Conservation (phyloP, 2,113 vertebrate species). For the Rhinopomastus cyanomelas region DNA sequence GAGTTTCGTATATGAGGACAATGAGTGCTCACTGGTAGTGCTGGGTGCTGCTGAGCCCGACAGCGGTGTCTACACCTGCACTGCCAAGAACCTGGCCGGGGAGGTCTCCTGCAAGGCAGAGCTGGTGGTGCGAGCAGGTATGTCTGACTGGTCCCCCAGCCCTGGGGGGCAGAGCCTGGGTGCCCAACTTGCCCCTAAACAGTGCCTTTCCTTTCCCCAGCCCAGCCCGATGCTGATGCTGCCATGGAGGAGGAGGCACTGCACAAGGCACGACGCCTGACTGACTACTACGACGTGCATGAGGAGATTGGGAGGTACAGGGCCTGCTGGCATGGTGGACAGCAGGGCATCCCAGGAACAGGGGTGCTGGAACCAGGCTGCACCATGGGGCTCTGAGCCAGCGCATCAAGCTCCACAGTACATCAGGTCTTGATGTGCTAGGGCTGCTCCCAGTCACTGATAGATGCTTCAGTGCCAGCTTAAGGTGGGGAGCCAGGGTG, state of each 20-base stretch:
- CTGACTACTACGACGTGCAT: slow-evolving; percentile 90
- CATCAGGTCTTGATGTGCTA: neutral
- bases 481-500: rapidly evolving
- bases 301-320: slow-evolving; percentile 92
- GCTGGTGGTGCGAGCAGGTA: slow-evolving; percentile 87
- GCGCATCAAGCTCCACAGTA: neutral
- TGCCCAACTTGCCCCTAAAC: neutral
- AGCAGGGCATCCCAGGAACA: rapidly evolving
- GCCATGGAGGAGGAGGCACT: slow-evolving; percentile 81
- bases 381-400: neutral
- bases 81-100: slow-evolving; percentile 88
- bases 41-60: slow-evolving; percentile 83
- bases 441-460: neutral
- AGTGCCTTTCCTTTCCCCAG: slow-evolving; percentile 65
- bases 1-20: slow-evolving; percentile 95
- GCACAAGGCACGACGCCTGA: slow-evolving; percentile 83
- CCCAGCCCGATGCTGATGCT: slow-evolving; percentile 74
- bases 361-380: neutral
- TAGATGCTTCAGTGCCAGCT: neutral
- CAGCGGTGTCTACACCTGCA: slow-evolving; percentile 94
- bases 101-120: slow-evolving; percentile 97
- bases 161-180: neutral
- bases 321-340: rapidly evolving
- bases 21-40: slow-evolving; percentile 92
- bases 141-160: neutral